These are phyloP conservation scores for Scaptomyza polygonia DNA, from an alignment of 2,888 invertebrate species.

Conservation along the genomic window DNA sequence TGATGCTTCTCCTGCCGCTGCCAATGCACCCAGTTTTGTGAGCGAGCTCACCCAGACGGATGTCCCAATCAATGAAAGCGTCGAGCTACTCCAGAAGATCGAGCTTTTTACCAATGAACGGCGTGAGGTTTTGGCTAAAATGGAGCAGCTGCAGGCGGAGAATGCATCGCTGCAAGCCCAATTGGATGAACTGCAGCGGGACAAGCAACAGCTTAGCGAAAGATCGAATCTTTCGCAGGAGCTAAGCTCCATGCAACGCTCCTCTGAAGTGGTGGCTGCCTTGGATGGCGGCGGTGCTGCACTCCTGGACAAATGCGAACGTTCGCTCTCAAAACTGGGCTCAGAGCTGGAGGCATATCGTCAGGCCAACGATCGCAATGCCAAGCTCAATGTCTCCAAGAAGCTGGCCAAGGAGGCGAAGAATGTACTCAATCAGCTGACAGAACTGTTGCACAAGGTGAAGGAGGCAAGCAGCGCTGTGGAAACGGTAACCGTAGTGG, in stretches of 20 bases:
- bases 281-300: constrained; percentile 70
- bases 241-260: constrained; percentile 79
- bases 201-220: constrained; percentile 82
- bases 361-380: constrained; percentile 82
- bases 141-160: constrained; percentile 87
- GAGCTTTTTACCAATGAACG: constrained; percentile 89
- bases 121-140: constrained; percentile 89
- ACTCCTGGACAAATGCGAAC: constrained; percentile 81
- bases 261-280: constrained; percentile 79
- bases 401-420: constrained; percentile 83
- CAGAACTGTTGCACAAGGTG: constrained; percentile 80
- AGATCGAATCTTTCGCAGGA: constrained; percentile 78
- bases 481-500: constrained; percentile 79
- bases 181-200: constrained; percentile 83
- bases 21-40: constrained; percentile 53
- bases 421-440: constrained; percentile 80
- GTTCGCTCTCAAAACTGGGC: constrained; percentile 79
- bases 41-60: constrained; percentile 80
- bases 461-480: constrained; percentile 80
- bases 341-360: constrained; percentile 83
- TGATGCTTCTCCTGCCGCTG: constrained; percentile 7
- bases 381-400: constrained; percentile 82
- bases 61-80: constrained; percentile 87
- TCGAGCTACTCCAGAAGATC: constrained; percentile 88
- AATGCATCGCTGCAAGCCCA: constrained; percentile 85